These are phyloP conservation scores for Piaya cayana DNA, from an alignment of 2,113 vertebrate species.

Conservation along the genomic window DNA sequence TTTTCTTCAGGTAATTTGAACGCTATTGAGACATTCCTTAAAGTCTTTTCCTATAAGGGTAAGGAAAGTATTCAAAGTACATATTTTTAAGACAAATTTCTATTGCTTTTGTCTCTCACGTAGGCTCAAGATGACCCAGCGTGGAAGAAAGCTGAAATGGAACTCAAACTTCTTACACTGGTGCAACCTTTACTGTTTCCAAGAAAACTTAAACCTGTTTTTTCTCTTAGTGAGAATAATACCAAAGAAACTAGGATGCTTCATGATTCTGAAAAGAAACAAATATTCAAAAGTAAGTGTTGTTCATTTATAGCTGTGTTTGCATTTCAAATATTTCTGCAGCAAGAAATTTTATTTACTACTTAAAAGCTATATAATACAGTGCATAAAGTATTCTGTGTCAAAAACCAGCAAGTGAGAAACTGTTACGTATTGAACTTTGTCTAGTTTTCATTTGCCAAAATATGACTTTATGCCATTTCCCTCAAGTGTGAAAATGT, in stretches of 20 bases:
- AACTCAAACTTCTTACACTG: constrained; percentile 82
- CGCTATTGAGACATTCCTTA: not conserved
- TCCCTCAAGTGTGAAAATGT: not conserved
- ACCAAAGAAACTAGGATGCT: not conserved
- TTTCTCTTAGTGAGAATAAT: not conserved
- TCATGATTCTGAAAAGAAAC: constrained; percentile 14
- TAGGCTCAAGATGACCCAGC: constrained; percentile 77
- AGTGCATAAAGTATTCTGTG: not conserved
- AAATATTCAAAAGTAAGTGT: constrained; percentile 53
- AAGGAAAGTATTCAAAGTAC: not conserved
- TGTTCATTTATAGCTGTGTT: not conserved
- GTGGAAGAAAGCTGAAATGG: constrained; percentile 81
- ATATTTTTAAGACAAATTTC: not conserved
- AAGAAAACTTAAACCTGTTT: constrained; percentile 49
- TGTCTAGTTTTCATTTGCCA: not conserved
- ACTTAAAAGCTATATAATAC: not conserved
- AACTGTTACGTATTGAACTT: not conserved
- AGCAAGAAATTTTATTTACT: not conserved
- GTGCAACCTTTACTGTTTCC: constrained; percentile 76
- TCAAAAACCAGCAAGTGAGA: not conserved
- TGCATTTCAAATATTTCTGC: not conserved
- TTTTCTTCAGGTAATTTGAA: constrained; percentile 82
- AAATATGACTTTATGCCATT: not conserved
- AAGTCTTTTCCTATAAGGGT: not conserved
- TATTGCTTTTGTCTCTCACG: not conserved